A percentile compares a stretch with the other conserved stretches of the same genome.
These are phyloP conservation scores for Euphysa ruthae DNA, from an alignment of 30 jellyfish, hydroid and myxozoan species.

Conservation along the genomic window DNA sequence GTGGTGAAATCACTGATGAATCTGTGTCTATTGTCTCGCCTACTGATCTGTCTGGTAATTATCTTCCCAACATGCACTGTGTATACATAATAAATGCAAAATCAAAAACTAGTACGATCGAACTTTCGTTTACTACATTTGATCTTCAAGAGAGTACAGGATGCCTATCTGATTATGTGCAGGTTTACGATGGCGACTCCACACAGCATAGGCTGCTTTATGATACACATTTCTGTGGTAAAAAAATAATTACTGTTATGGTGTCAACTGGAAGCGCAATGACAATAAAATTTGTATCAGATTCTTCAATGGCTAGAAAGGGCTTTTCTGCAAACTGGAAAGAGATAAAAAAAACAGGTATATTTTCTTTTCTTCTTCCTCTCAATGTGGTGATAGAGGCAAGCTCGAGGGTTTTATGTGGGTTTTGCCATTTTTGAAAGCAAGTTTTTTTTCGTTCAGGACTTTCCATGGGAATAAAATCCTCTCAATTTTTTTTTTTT, in stretches of 20 bases:
- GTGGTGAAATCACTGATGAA: too few species aligned
- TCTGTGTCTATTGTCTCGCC: too few species aligned
- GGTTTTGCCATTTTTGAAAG: too few species aligned
- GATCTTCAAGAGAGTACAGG: constrained; percentile 22
- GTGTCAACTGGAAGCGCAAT: constrained; percentile 51
- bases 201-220: constrained; percentile 27
- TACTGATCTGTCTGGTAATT: too few species aligned
- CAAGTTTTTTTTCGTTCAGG: too few species aligned
- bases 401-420: too few species aligned
- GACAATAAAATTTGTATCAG: constrained; percentile 44
- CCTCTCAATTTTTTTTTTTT: too few species aligned
- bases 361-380: not conserved
- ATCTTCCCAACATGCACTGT: constrained; percentile 52
- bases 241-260: constrained; percentile 20
- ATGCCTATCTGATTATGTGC: constrained; percentile 47
- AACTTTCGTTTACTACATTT: constrained; percentile 39
- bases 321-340: constrained; percentile 65
- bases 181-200: constrained; percentile 53
- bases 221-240: constrained; percentile 55
- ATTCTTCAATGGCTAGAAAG: constrained; percentile 9
- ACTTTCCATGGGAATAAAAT: too few species aligned
- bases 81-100: constrained; percentile 43
- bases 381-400: too few species aligned
- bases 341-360: constrained; percentile 6
- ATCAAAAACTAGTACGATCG: constrained; percentile 18